Evolutionary conservation across 2,888 invertebrate species (phyloP).

Genomic region (Zhengitettix transpicula): DNA sequence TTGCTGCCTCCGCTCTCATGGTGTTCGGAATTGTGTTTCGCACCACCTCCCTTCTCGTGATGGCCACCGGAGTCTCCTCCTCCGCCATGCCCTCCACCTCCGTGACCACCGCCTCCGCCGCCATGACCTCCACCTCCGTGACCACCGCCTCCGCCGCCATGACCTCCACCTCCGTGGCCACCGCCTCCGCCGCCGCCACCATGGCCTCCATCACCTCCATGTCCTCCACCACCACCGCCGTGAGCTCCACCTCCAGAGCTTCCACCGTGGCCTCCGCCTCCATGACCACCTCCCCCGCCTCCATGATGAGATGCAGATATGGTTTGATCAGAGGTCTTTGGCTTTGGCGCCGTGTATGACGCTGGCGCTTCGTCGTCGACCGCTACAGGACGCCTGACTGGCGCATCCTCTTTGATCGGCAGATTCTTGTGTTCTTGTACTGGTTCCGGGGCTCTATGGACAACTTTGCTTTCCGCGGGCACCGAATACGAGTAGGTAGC

Average conservation of each 20-base stretch:
- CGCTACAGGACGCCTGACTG: too few relatives aligned
- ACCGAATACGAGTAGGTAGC: too few relatives aligned
- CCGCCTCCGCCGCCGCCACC: constrained; percentile 12
- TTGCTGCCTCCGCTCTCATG: constrained; percentile 38
- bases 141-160: constrained; percentile 2
- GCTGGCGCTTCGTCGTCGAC: too few relatives aligned
- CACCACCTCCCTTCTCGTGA: constrained; percentile 32
- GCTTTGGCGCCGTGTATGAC: not conserved
- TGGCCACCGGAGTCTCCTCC: constrained; percentile 1
- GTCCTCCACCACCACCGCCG: constrained; percentile 10
- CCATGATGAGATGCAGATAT: constrained; percentile 8
- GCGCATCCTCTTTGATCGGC: too few relatives aligned
- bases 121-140: constrained; percentile 3
- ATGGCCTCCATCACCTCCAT: constrained; percentile 8
- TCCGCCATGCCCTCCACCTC: not conserved
- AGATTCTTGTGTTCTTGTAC: too few relatives aligned
- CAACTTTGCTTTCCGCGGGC: too few relatives aligned
- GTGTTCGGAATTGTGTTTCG: constrained; percentile 36
- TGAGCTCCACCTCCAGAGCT: constrained; percentile 1
- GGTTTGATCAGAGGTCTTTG: not conserved
- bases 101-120: constrained; percentile 1
- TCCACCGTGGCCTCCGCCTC: constrained; percentile 1
- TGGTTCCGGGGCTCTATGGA: too few relatives aligned
- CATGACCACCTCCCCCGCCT: constrained; percentile 2
- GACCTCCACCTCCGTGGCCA: constrained; percentile 1